Evolutionary conservation across 2,113 vertebrate genomes (phyloP).

Genomic region (Platichthys flesus): DNA sequence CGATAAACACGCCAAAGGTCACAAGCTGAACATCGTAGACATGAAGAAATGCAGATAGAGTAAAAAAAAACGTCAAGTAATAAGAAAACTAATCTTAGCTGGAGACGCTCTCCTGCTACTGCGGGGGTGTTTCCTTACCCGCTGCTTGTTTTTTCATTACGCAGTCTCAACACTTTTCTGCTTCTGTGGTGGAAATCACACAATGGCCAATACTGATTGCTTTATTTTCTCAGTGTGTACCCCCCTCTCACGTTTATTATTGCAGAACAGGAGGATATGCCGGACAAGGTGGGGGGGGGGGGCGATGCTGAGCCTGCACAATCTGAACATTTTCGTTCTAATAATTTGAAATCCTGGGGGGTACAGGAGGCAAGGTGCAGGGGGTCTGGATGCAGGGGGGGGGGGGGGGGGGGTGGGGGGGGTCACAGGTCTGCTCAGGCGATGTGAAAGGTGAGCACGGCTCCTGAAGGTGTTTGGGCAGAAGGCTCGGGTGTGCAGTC

Average conservation of each 20-base stretch:
- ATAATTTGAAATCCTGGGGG: slow-evolving; percentile 70
- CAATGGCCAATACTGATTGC: slow-evolving; percentile 79
- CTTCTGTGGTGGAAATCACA: slow-evolving; percentile 78
- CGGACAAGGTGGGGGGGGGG: no score
- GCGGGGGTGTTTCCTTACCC: slow-evolving; percentile 72
- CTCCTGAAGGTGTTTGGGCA: slow-evolving; percentile 13
- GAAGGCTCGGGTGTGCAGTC: slow-evolving; percentile 42
- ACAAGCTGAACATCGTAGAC: slow-evolving; percentile 54
- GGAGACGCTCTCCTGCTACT: slow-evolving; percentile 65
- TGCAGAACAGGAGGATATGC: no score
- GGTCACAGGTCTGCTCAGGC: slow-evolving; percentile 25
- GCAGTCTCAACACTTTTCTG: slow-evolving; percentile 82
- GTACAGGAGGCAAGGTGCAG: slow-evolving; percentile 27
- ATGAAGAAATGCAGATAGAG: slow-evolving; percentile 44
- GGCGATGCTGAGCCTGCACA: slow-evolving; percentile 74
- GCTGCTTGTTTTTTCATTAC: slow-evolving; percentile 82
- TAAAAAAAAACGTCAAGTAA: slow-evolving; percentile 68
- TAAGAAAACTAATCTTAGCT: slow-evolving; percentile 76
- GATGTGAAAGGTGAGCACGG: slow-evolving; percentile 46
- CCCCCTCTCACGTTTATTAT: no score
- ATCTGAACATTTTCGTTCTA: slow-evolving; percentile 70
- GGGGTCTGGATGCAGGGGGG: slow-evolving; percentile 32
- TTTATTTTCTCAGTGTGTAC: slow-evolving; percentile 81
- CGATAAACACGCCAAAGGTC: slow-evolving; percentile 68
- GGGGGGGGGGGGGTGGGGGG: no score